These are phyloP conservation scores for Ceratina australensis DNA, from an alignment of 1,140 invertebrate species.

Conservation along the genomic window DNA sequence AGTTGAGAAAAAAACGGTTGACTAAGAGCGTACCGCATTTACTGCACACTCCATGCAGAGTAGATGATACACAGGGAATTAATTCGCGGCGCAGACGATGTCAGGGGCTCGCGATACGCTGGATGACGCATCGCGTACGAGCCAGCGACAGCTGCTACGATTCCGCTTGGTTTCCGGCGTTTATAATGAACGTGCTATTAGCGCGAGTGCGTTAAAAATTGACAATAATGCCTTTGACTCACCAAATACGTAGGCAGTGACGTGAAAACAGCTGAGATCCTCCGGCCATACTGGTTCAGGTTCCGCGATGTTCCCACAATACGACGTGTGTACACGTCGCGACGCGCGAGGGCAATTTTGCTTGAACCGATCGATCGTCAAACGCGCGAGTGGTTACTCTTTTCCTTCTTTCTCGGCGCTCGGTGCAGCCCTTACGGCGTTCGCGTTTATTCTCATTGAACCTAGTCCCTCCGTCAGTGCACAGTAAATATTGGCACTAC, in stretches of 20 bases:
- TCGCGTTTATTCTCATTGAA: not conserved
- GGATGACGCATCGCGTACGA: not conserved
- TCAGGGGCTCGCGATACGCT: not conserved
- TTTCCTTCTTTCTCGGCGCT: slow-evolving; percentile 37
- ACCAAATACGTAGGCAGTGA: slow-evolving; percentile 70
- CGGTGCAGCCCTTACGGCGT: slow-evolving; percentile 1
- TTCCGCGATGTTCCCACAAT: slow-evolving; percentile 59
- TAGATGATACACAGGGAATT: slow-evolving; percentile 1
- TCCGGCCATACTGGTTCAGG: slow-evolving; percentile 72
- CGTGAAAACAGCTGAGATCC: slow-evolving; percentile 74
- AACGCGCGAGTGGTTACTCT: slow-evolving; percentile 22
- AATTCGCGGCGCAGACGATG: slow-evolving; percentile 5
- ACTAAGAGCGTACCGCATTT: not conserved
- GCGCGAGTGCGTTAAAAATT: slow-evolving; percentile 4
- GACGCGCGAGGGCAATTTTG: slow-evolving; percentile 42
- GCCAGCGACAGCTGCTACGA: not conserved
- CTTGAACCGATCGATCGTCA: slow-evolving; percentile 53
- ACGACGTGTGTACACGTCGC: slow-evolving; percentile 44
- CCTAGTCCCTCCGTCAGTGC: too few relatives aligned
- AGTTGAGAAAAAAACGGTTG: not conserved
- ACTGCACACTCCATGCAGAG: not conserved
- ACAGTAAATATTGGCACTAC: too few relatives aligned
- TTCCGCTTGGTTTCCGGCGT: not conserved
- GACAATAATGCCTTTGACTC: slow-evolving; percentile 54
- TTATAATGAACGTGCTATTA: slow-evolving; percentile 21